phyloP scores from a whole-genome alignment of 2,888 invertebrate species.

The Cacoxenus indagator region DNA sequence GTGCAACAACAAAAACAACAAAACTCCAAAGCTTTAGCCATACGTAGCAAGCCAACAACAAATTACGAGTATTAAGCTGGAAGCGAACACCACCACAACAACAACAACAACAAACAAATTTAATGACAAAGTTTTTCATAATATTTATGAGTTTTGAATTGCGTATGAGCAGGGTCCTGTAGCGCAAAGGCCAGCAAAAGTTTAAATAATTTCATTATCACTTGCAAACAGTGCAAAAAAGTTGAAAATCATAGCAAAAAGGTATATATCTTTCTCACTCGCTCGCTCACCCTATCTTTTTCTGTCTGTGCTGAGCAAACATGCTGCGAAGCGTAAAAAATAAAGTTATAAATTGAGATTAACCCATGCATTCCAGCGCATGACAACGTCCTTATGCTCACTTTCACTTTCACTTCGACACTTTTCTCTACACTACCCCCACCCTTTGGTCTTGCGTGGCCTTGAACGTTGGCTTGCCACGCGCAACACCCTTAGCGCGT shows the following conservation, averaged over 20 bases:
- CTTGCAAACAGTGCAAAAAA: slow-evolving; percentile 45
- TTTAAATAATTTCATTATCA: slow-evolving; percentile 65
- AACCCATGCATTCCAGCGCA: slow-evolving; percentile 43
- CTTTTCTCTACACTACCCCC: neutral
- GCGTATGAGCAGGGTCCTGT: slow-evolving; percentile 31
- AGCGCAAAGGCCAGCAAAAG: slow-evolving; percentile 43
- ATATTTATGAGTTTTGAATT: slow-evolving; percentile 52
- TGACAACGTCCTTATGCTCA: slow-evolving; percentile 10
- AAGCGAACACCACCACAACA: neutral
- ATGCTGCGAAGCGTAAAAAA: slow-evolving; percentile 43
- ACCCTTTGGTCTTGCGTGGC: no score
- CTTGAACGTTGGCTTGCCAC: no score
- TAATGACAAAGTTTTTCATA: slow-evolving; percentile 62
- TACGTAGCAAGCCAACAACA: neutral
- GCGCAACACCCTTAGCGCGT: neutral
- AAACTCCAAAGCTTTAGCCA: slow-evolving; percentile 48
- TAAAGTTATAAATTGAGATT: slow-evolving; percentile 63
- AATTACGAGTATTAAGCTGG: neutral
- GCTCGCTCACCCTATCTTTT: neutral
- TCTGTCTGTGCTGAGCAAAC: slow-evolving; percentile 6
- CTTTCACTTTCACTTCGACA: slow-evolving; percentile 27
- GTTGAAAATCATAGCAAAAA: slow-evolving; percentile 30
- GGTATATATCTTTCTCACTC: slow-evolving; percentile 33
- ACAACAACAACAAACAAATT: slow-evolving; percentile 37
- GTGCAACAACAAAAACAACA: slow-evolving; percentile 30